Conservation (phyloP, 2,797 vertebrate genomes). For the Nothura maculosa region DNA sequence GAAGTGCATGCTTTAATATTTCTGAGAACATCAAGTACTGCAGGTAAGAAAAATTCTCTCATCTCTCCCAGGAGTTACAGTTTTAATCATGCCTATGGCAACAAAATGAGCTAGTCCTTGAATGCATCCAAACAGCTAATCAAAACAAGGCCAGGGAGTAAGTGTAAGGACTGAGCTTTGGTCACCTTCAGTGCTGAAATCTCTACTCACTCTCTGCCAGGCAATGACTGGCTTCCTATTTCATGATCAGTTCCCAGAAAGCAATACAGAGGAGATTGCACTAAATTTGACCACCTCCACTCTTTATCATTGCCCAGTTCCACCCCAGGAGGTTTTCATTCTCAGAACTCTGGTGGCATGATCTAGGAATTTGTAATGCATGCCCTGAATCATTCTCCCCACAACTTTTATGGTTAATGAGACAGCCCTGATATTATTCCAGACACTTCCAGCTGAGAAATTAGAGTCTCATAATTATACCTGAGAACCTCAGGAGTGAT, state of each 20-base stretch:
- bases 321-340: neutral
- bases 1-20: neutral
- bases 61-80: neutral
- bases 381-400: neutral
- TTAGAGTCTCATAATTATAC: neutral
- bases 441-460: neutral
- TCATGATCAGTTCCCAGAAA: neutral
- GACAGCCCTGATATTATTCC: neutral
- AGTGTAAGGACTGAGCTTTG: fast-evolving
- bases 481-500: neutral
- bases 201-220: neutral
- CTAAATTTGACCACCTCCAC: neutral
- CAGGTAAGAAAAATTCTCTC: neutral
- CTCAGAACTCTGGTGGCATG: neutral
- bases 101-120: neutral
- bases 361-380: neutral
- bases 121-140: fast-evolving
- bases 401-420: neutral
- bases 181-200: neutral
- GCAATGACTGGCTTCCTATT: fast-evolving
- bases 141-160: neutral
- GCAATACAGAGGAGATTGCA: neutral
- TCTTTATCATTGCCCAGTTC: neutral
- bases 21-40: neutral
- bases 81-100: neutral